Evolutionary conservation across 2,113 vertebrate species (phyloP), one percentile per base, ranked within the genome.

Genomic region (Turnix velox): DNA sequence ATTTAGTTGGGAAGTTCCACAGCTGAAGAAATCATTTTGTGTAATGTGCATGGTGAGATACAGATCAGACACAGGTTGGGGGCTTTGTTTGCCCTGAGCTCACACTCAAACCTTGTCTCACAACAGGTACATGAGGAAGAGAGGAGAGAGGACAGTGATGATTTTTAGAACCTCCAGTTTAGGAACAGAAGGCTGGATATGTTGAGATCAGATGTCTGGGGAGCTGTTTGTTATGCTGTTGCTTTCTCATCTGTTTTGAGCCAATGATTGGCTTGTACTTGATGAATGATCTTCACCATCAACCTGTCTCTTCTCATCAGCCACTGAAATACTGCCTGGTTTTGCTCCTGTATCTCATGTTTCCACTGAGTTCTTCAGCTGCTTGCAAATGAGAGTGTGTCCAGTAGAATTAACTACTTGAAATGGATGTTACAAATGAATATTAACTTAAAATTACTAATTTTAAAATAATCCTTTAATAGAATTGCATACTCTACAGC

Each of bases 31-130:
- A 43, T 42, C 18, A 61, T 35, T 5, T 25, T 14, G 2, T 27
- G 30, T n/a, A 46, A 4, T 2, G 0, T 35, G 7, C n/a, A 0
- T 35, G 48, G 8, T 10, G 33, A 79, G 27, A 35, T 2, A 1
- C 8, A 4, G 31, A 6, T 90, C 24, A 30, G n/a, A 42, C n/a
- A 45, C 6, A 2, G 10, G 7, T 35, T 12, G 39, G 12, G 40
- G 31, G 15, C 2, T 66, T 85, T 58, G 33, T 31, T 67, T 63
- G 33, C 46, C 77, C 61, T 62, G n/a, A 49, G 67, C 57, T 42
- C 69, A 31, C 2, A 35, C 2, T 1, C 14, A 6, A 55, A 14
- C 42, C 35, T 43, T 33, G 6, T n/a, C 59, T 40, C 57, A 43
- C 42, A 28, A 2, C 18, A 75, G 69, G 22, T 35, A 24, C 40